Evolutionary conservation across 2,113 vertebrate genomes (phyloP), one percentile per base, ranked within the genome.

Genomic region (Pteropus alecto): DNA sequence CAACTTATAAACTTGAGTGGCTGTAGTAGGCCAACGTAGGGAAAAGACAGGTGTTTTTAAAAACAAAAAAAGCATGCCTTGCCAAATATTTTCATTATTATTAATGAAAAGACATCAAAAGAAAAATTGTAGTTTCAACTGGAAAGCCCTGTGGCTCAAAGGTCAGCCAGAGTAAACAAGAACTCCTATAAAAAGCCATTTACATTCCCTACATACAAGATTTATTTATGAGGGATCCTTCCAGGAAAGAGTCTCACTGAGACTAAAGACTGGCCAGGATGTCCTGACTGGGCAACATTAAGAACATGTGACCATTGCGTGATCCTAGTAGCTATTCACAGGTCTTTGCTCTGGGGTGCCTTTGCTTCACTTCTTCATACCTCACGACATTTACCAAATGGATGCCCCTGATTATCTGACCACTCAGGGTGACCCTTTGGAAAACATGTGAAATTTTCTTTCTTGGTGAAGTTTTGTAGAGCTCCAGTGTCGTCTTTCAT

Each of bases 121-220:
- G 92, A 97, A 98, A 98, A 98, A 87, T 30, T 95, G 51, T 76
- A 24, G 81, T 97, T 98, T 98, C 33, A 76, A 24, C 87, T 97
- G 90, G 93, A 98, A 98, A 97, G 90, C 79, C 78, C 56, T 97
- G 68, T 97, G 92, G 94, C 95, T 98, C 96, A 85, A 16, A 98
- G 90, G 82, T 98, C 97, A 98, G 93, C 95, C 95, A 98, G 93
- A 95, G 81, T 98, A 98, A 98, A 98, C 87, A 98, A 98, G 78
- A 96, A 95, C 94, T 93, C 89, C 94, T 98, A 95, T 98, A 98
- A 98, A 98, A 97, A 97, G 2, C 95, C 96, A 95, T 95, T 97
- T 95, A 83, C 95, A 93, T 98, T 98, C 97, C 93, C 97, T 95
- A 97, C 98, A 71, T 78, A 90, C 46, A 22, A 91, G 38, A 96